Conservation (phyloP, 1,140 invertebrate species). For the Laupala kohalensis region DNA sequence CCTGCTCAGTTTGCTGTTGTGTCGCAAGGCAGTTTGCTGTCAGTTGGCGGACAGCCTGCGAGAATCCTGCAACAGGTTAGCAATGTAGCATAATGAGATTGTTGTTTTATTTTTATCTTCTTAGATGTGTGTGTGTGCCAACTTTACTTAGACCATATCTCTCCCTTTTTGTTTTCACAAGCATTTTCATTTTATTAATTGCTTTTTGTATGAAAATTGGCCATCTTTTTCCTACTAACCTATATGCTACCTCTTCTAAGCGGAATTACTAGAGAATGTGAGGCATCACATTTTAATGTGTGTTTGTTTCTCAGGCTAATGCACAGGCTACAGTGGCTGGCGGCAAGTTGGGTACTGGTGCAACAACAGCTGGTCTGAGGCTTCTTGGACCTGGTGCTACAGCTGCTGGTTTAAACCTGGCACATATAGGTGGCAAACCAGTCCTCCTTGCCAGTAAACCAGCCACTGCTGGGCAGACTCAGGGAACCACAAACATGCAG, state of each 20-base stretch:
- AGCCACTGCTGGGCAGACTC: not conserved
- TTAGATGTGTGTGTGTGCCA: too few species aligned
- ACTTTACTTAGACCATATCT: too few species aligned
- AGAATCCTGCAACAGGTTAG: not conserved
- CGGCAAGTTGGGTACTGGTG: not conserved
- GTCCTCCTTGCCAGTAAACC: conserved; percentile 42
- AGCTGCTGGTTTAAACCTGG: conserved; percentile 26
- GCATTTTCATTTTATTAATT: too few species aligned
- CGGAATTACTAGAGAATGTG: too few species aligned
- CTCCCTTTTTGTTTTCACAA: too few species aligned
- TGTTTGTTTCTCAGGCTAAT: not conserved
- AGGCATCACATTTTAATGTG: too few species aligned
- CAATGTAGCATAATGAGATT: too few species aligned
- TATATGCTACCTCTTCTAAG: too few species aligned
- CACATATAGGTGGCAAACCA: conserved; percentile 48
- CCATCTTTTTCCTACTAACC: too few species aligned
- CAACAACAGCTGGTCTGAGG: conserved; percentile 20
- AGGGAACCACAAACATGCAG: not conserved
- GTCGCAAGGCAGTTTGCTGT: conserved; percentile 30
- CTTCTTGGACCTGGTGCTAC: conserved; percentile 13
- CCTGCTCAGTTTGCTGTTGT: conserved; percentile 30
- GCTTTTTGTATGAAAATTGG: too few species aligned
- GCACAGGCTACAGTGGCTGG: conserved; percentile 1
- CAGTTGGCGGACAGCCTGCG: conserved; percentile 20
- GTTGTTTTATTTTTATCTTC: not conserved